Evolutionary conservation across 2,888 invertebrate genomes (phyloP).

Genomic region (Argyresthia goedartella): DNA sequence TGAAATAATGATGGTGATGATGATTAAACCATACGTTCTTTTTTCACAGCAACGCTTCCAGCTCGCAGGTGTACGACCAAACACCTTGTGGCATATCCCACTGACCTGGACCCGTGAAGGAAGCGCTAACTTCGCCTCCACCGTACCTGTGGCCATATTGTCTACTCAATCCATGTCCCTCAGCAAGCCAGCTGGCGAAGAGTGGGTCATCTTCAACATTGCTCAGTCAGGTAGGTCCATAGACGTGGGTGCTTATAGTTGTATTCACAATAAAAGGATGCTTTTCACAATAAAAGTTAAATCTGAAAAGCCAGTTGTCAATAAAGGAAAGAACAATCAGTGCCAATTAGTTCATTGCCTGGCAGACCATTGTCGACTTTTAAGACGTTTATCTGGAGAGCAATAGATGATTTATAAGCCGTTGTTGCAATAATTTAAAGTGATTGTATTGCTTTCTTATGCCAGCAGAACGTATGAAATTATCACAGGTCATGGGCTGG

Average conservation of each 20-base stretch:
- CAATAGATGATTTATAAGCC: no score
- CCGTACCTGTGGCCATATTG: slow-evolving; percentile 39
- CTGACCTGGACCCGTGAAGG: slow-evolving; percentile 49
- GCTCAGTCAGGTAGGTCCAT: slow-evolving; percentile 42
- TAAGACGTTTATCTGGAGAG: no score
- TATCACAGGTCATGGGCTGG: no score
- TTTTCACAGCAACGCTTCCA: slow-evolving; percentile 40
- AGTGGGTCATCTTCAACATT: slow-evolving; percentile 73
- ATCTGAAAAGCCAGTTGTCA: no score
- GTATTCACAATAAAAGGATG: no score
- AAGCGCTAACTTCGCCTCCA: slow-evolving; percentile 39
- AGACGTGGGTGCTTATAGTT: background rate
- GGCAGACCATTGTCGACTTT: no score
- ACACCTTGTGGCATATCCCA: slow-evolving; percentile 49
- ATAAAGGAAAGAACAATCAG: no score
- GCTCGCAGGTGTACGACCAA: slow-evolving; percentile 24
- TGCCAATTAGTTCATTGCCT: no score
- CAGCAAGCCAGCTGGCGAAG: slow-evolving; percentile 28
- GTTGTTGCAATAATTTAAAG: no score
- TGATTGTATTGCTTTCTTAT: no score
- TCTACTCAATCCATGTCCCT: slow-evolving; percentile 19
- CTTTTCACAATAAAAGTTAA: background rate
- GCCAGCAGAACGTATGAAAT: no score
- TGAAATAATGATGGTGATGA: background rate
- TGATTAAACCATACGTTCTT: background rate